Percentiles rank a stretch among this genome's conserved stretches.
phyloP scores from a whole-genome alignment of 1,140 invertebrate genomes.

The Lasioglossum baleicum region DNA sequence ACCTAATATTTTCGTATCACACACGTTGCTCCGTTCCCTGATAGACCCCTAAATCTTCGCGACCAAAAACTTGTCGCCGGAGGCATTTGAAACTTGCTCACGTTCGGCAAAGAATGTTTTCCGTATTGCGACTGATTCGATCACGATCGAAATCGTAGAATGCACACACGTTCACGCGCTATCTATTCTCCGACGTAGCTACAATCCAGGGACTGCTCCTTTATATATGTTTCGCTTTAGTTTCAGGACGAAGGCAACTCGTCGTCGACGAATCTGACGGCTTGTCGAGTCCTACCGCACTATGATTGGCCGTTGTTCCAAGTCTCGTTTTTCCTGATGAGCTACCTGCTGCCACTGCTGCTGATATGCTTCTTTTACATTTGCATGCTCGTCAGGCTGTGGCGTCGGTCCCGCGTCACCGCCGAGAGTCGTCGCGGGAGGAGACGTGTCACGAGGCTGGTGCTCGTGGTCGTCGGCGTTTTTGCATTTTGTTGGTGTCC shows the following conservation, averaged over 20 bases:
- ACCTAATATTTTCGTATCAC: no score
- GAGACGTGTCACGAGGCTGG: constrained; percentile 94
- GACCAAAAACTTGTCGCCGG: neutral
- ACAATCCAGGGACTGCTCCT: neutral
- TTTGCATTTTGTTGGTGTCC: constrained; percentile 98
- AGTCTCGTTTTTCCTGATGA: constrained; percentile 91
- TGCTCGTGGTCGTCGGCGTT: constrained; percentile 95
- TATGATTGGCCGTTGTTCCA: constrained; percentile 80
- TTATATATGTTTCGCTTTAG: constrained; percentile 52
- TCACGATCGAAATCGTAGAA: neutral
- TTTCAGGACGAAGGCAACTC: constrained; percentile 61
- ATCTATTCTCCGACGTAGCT: neutral
- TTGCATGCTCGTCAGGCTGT: constrained; percentile 92
- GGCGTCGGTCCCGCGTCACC: constrained; percentile 88
- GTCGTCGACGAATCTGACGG: constrained; percentile 60
- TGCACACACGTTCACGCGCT: neutral
- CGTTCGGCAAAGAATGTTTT: neutral
- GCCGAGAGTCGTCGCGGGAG: constrained; percentile 90
- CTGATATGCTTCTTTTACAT: constrained; percentile 94
- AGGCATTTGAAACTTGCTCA: neutral
- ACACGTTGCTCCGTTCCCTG: no score
- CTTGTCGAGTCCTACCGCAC: constrained; percentile 73
- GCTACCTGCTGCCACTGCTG: constrained; percentile 91
- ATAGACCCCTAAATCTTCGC: no score
- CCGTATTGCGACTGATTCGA: neutral